A percentile compares a stretch with the other conserved stretches of the same genome.
Evolutionary conservation across 2,113 vertebrate genomes (phyloP).

Genomic region (Mesitornis unicolor): DNA sequence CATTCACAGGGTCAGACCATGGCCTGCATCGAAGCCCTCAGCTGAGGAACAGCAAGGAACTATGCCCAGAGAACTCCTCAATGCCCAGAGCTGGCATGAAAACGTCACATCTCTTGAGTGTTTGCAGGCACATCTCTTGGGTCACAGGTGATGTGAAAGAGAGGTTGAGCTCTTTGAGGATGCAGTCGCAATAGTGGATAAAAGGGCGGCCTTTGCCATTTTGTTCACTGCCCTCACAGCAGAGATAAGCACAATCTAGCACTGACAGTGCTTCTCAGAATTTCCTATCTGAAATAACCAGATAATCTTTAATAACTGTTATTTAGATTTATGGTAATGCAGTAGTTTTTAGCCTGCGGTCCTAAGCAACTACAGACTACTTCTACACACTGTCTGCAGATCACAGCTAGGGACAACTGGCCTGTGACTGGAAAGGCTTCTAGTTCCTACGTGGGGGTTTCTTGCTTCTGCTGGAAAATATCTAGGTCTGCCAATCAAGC

Average conservation of each 20-base stretch:
- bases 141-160: background rate
- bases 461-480: background rate
- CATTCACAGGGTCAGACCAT: background rate
- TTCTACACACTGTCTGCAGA: background rate
- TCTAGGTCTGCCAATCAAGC: background rate
- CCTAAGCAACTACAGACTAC: background rate
- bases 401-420: background rate
- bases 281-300: background rate
- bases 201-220: background rate
- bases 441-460: background rate
- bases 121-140: background rate
- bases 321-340: background rate
- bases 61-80: background rate
- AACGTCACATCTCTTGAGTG: background rate
- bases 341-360: background rate
- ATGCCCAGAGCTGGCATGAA: background rate
- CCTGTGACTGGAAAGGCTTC: background rate
- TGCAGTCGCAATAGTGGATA: background rate
- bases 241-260: background rate
- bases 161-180: background rate
- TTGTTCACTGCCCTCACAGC: background rate
- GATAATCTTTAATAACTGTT: background rate
- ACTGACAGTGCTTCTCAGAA: background rate
- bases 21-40: background rate
- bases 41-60: background rate